Base-by-base conservation (phyloP, 2,888 invertebrate species). In the Sepioteuthis lessoniana region DNA sequence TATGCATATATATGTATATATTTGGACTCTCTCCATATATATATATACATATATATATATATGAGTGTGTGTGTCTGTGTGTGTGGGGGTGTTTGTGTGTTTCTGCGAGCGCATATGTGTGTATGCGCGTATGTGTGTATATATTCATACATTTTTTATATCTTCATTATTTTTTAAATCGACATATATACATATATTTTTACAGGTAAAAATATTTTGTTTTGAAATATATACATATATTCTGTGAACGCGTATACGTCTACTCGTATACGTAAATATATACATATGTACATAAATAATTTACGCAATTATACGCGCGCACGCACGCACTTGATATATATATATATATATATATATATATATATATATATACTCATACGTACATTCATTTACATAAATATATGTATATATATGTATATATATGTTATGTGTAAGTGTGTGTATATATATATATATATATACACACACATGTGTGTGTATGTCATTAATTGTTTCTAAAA, bases 331-430 rank as follows among this genome's bases (percentile, higher is more conserved):
- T 31, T 38, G 31, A n/a, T n/a, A 90, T 25, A 90, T 38, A 90
- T 21, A 90, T 38, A 90, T 37, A 10, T 25, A 37, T 38, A 90
- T 37, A 90, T 25, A 90, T 38, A 90, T 38, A 90, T 90, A 35
- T 38, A 90, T 90, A 90, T 38, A 90, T 38, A 90, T 38, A 90
- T 38, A 90, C 25, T 5, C 10, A 90, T 38, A 90, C 25, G 35
- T 38, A 90, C 25, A 90, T 38, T 37, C 37, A 90, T 25, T 37
- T 42, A 91, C 8, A 91, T 38, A 91, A 19, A 91, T 91, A 38
- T 38, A 38, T 91, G 21, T 2, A 91, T 91, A 91, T 91, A 91
- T 38, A 91, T 38, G 37, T 91, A 91, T 91, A 91, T 91, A 91
- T 38, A 91, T 37, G 38, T 38, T 21, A 91, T 37, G 38, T 38